Evolutionary conservation across 2,888 invertebrate species (phyloP), one percentile per base, ranked within the genome.

Genomic region (Hirtodrosophila trivittata): DNA sequence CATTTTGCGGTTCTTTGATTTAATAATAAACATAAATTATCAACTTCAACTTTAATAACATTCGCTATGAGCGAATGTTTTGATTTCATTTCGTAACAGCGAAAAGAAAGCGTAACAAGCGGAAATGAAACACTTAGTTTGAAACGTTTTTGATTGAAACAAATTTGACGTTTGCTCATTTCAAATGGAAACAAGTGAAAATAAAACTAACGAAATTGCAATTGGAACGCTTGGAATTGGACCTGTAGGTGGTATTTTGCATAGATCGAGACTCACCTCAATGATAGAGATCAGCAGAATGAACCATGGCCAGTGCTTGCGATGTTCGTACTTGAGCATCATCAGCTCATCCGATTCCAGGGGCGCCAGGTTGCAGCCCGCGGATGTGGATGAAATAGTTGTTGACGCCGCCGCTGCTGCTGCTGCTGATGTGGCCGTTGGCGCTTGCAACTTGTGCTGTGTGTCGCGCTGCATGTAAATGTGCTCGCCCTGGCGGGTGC

Each of bases 281-380:
- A 89, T 82, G 67, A 89, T 65, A 47, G 89, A 89, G 82, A 89
- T 89, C 81, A 86, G 21, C 63, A 89, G 72, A 59, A 89, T 88
- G 64, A 89, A 89, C 71, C 87, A 83, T 55, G 89, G 89, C 89
- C 89, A 89, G 71, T 86, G 87, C 52, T 83, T 86, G 50, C 85
- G 76, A 54, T 86, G 85, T 58, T 88, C 87, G 21, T 78, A 80
- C 63, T 89, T 89, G 38, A 84, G 85, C 58, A 86, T 70, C 9
- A 68, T 47, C 63, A 75, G 21, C 59, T 86, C 87, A 52, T 83
- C 83, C 16, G 64, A 12, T 1, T 75, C 65, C 58, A 68, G 13
- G 7, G 66, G 43, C 28, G 66, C 66, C 54, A 59, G 49, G 21
- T 55, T 62, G 35, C 59, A 45, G 38, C 55, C 10, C 41, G 63